Evolutionary conservation across 1,140 invertebrate genomes (phyloP).

Genomic region (Drosophila willistoni): DNA sequence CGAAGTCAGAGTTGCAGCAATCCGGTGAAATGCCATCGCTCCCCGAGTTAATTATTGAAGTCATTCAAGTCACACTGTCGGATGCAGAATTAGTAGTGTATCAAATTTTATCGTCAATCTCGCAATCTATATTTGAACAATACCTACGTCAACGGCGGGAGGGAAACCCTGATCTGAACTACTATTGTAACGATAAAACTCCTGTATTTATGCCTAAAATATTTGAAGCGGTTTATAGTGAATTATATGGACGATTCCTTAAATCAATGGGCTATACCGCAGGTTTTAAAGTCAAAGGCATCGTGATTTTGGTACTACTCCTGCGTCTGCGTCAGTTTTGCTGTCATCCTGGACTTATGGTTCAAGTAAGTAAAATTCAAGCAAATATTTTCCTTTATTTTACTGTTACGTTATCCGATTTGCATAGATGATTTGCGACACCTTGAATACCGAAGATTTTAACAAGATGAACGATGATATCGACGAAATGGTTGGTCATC

Average conservation of each 20-base stretch:
- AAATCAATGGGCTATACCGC: constrained; percentile 48
- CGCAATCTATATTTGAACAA: constrained; percentile 39
- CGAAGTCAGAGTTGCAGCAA: constrained; percentile 44
- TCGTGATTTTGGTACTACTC: constrained; percentile 51
- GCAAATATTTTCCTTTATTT: background rate
- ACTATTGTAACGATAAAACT: constrained; percentile 20
- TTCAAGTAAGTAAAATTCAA: constrained; percentile 30
- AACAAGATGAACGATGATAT: background rate
- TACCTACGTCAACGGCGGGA: constrained; percentile 42
- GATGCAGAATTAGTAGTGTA: constrained; percentile 47
- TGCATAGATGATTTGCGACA: constrained; percentile 32
- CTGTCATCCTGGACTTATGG: constrained; percentile 54
- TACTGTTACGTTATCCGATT: background rate
- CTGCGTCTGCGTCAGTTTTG: constrained; percentile 62
- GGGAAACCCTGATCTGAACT: constrained; percentile 49
- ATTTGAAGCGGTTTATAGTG: constrained; percentile 10
- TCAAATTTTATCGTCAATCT: constrained; percentile 52
- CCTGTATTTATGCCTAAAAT: constrained; percentile 36
- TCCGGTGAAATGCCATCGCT: constrained; percentile 46
- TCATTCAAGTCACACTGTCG: constrained; percentile 35
- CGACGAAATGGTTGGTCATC: background rate
- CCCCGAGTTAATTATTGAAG: constrained; percentile 21
- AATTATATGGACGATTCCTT: constrained; percentile 44
- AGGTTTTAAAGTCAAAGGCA: constrained; percentile 31
- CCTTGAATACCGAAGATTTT: constrained; percentile 25